phyloP scores from a whole-genome alignment of 1,140 invertebrate genomes.

The Eupeodes corollae region DNA sequence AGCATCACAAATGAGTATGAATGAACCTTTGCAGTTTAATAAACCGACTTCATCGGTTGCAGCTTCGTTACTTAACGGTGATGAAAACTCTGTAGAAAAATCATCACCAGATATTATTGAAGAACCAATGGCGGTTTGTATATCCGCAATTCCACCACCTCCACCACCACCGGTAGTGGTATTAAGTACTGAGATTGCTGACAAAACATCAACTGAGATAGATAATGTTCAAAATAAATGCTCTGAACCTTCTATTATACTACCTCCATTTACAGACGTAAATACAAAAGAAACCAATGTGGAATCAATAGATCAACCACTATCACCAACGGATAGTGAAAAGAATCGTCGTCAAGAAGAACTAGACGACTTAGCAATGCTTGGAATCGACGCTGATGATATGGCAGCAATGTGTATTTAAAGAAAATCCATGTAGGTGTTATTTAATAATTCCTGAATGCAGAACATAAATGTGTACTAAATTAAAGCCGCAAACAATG shows the following conservation, averaged over 20 bases:
- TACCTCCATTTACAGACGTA: neutral
- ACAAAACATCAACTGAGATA: neutral
- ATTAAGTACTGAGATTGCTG: neutral
- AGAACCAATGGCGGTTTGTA: neutral
- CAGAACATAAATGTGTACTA: too few species aligned
- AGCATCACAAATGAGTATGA: slow-evolving; percentile 9
- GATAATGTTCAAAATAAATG: neutral
- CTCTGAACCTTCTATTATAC: neutral
- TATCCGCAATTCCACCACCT: slow-evolving; percentile 9
- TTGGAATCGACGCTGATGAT: slow-evolving; percentile 56
- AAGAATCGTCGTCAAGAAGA: slow-evolving; percentile 40
- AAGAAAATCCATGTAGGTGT: neutral
- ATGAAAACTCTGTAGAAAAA: neutral
- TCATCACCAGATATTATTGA: slow-evolving; percentile 8
- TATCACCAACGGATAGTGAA: slow-evolving; percentile 26
- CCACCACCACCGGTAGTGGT: slow-evolving; percentile 12
- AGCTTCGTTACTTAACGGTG: neutral
- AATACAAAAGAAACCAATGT: slow-evolving; percentile 9
- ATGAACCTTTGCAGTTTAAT: slow-evolving; percentile 10
- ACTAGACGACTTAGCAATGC: slow-evolving; percentile 53
- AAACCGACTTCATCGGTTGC: slow-evolving; percentile 9
- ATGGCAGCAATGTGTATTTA: slow-evolving; percentile 47
- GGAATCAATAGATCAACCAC: slow-evolving; percentile 22
- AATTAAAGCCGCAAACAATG: too few species aligned
- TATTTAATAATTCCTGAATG: too few species aligned